Evolutionary conservation across 2,113 vertebrate genomes (phyloP).

Genomic region (Garra rufa): DNA sequence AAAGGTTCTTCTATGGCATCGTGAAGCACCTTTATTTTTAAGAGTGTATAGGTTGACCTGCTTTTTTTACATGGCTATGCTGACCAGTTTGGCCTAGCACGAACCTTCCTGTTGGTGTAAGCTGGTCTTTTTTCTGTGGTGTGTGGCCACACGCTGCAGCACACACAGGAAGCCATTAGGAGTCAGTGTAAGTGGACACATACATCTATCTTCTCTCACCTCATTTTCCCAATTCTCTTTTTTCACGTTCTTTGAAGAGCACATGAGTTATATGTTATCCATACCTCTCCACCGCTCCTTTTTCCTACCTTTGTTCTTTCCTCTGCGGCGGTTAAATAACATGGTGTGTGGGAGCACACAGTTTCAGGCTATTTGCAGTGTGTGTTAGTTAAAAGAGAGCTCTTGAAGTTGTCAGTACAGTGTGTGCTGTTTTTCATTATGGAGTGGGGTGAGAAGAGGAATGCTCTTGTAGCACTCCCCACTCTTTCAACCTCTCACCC

Average conservation of each 20-base stretch:
- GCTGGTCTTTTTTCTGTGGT: neutral
- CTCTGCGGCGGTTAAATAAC: neutral
- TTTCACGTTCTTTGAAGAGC: neutral
- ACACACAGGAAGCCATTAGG: neutral
- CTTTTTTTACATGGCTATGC: neutral
- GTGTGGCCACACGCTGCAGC: neutral
- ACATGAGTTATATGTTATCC: slow-evolving; percentile 43
- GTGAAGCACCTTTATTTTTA: too few species aligned
- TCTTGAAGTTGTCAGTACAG: slow-evolving; percentile 33
- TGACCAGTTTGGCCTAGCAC: neutral
- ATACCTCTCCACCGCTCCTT: neutral
- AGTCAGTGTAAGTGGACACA: neutral
- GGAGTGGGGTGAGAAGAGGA: slow-evolving; percentile 22
- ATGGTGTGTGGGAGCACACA: neutral
- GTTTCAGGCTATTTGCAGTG: slow-evolving; percentile 25
- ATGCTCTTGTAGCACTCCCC: neutral
- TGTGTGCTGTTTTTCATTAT: slow-evolving; percentile 49
- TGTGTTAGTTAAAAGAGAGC: neutral
- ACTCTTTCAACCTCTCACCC: slow-evolving; percentile 44
- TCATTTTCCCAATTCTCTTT: neutral
- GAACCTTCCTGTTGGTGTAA: neutral
- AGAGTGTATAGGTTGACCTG: neutral
- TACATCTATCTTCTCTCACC: neutral
- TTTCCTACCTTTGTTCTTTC: slow-evolving; percentile 37
- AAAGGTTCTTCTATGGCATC: too few species aligned